Evolutionary conservation across 2,888 invertebrate species (phyloP).

Genomic region (Acheta domesticus): DNA sequence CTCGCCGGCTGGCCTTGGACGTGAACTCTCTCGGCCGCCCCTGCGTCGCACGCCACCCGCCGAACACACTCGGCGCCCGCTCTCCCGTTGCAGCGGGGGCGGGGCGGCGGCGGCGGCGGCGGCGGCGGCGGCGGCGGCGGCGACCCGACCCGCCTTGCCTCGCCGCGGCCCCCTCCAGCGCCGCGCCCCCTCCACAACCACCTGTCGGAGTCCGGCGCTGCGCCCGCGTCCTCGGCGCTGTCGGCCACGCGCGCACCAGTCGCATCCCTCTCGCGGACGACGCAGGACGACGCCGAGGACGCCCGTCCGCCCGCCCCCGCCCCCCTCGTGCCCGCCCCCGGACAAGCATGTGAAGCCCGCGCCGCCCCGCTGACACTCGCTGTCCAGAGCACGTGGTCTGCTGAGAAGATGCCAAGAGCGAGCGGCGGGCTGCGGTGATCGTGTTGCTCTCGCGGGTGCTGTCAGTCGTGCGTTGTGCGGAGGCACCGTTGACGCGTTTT

Average conservation of each 20-base stretch:
- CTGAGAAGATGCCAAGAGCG: too few relatives aligned
- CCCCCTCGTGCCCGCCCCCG: not conserved
- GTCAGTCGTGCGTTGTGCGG: too few relatives aligned
- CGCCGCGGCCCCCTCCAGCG: not conserved
- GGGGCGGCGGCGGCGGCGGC: not conserved
- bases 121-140: not conserved
- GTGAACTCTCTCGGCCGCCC: slow-evolving; percentile 5
- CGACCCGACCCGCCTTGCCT: not conserved
- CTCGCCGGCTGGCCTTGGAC: not conserved
- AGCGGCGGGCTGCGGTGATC: too few relatives aligned
- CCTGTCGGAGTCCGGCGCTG: not conserved
- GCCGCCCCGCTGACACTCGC: too few relatives aligned
- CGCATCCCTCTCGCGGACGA: not conserved
- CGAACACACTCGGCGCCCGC: too few relatives aligned
- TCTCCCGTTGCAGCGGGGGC: not conserved
- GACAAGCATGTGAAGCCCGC: not conserved
- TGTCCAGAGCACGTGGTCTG: too few relatives aligned
- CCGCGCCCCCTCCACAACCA: slow-evolving; percentile 4
- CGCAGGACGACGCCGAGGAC: not conserved
- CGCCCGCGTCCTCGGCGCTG: not conserved
- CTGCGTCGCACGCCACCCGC: not conserved
- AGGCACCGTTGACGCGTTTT: too few relatives aligned
- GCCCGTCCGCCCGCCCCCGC: too few relatives aligned
- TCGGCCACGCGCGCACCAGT: not conserved
- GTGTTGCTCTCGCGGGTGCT: too few relatives aligned